Evolutionary conservation across 2,888 invertebrate genomes (phyloP), one percentile per base, ranked within the genome.

Genomic region (Megamerina dolium): DNA sequence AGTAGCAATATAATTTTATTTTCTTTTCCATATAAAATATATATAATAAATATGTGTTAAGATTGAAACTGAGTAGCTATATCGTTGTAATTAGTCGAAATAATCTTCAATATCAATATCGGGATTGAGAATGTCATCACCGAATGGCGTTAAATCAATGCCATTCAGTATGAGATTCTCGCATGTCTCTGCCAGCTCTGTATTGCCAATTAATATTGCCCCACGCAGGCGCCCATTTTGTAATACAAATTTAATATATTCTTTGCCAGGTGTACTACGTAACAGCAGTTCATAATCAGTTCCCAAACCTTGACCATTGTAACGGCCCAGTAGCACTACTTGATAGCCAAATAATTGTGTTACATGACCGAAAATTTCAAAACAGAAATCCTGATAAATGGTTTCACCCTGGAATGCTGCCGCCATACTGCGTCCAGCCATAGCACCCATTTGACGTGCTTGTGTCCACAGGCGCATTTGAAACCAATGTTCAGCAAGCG

Each of bases 381-480:
- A 99, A 66, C 92, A 92, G 68, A 97, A 94, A 69, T 97, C 97
- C 72, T 86, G 88, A 43, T 83, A 73, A 12, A 87, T 76, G 51
- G 76, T 75, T 69, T 87, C 81, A 6, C 77, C 74, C 10, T 70
- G 75, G 6, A 77, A 62, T 3, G 43, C 49, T 2, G 70, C 61
- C 48, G 80, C 78, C 89, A 99, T 96, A 44, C 86, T 82, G 67
- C 87, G 87, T 0, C 92, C 96, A 18, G 90, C 93, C 76, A 91
- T 94, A 41, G 81, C 79, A 9, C 96, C 99, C 95, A 96, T 96
- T 73, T 96, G 95, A 41, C 94, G 75, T 0, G 97, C 99, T 73
- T 99, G 99, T 1, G 94, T 92, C 99, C 99, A 99, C 26, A 99
- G 72, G 46, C 93, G 79, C 84, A 97, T 88, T 75, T 95, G 88